Percentiles rank a stretch among this genome's conserved stretches.
These are phyloP conservation scores for Toxostoma redivivum DNA, from an alignment of 2,113 vertebrate species.

Conservation along the genomic window DNA sequence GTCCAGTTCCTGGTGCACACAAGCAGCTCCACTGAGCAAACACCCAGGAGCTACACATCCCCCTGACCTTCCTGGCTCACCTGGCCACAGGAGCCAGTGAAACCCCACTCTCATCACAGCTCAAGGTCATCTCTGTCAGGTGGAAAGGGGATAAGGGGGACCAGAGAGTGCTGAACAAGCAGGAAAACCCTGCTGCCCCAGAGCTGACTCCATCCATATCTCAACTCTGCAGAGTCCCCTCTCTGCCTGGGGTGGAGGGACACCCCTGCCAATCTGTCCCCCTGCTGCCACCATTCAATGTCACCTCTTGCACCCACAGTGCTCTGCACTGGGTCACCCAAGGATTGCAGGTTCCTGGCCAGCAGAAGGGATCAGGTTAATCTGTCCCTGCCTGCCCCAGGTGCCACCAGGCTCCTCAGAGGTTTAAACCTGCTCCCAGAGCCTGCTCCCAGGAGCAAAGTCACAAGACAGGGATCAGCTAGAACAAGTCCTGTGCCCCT, in stretches of 20 bases:
- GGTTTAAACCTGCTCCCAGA: background rate
- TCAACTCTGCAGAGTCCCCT: background rate
- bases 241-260: background rate
- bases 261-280: background rate
- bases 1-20: background rate
- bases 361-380: background rate
- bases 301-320: background rate
- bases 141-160: background rate
- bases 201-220: background rate
- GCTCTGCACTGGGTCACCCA: background rate
- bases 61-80: background rate
- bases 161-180: background rate
- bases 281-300: accelerated
- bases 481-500: background rate
- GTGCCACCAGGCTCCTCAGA: background rate
- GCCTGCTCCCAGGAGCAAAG: background rate
- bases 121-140: background rate
- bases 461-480: background rate
- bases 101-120: background rate
- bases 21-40: background rate
- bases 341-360: background rate
- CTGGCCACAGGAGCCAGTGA: accelerated
- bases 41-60: background rate
- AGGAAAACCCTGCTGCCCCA: background rate
- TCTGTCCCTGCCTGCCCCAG: background rate